Conservation (phyloP, 1,140 invertebrate species). For the Gerris buenoi region DNA sequence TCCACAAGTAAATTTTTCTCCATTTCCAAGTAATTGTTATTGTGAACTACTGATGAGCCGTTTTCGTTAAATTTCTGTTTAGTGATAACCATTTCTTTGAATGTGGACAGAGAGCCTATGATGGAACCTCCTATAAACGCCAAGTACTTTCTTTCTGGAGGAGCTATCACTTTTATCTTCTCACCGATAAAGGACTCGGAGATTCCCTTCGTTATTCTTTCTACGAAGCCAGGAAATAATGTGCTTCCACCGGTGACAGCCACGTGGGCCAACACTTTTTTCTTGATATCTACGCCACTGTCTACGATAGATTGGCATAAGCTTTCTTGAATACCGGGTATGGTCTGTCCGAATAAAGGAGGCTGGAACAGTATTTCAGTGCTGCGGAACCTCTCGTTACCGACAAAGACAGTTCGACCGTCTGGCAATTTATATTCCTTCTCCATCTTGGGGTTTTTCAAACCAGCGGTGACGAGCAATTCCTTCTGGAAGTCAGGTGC, state of each 20-base stretch:
- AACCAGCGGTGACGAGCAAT: conserved; percentile 79
- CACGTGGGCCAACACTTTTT: conserved; percentile 85
- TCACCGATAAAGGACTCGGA: conserved; percentile 75
- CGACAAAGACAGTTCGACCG: conserved; percentile 78
- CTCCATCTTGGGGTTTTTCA: conserved; percentile 68
- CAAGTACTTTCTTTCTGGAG: conserved; percentile 82
- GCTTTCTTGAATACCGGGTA: conserved; percentile 64
- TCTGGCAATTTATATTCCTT: conserved; percentile 76
- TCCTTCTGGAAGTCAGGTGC: conserved; percentile 89
- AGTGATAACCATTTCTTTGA: conserved; percentile 80
- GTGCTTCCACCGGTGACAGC: conserved; percentile 54
- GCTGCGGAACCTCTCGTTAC: conserved; percentile 85
- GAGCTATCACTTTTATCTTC: conserved; percentile 91
- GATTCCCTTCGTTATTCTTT: conserved; percentile 79
- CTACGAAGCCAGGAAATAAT: conserved; percentile 50
- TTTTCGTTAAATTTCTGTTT: conserved; percentile 79
- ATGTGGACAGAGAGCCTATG: conserved; percentile 65
- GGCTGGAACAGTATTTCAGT: conserved; percentile 85
- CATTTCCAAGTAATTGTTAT: too few relatives aligned
- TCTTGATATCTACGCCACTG: conserved; percentile 82
- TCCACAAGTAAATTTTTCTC: too few relatives aligned
- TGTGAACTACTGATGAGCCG: conserved; percentile 67
- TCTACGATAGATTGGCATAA: conserved; percentile 89
- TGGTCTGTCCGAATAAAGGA: conserved; percentile 74
- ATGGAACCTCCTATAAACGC: conserved; percentile 82